A percentile compares a stretch with the other conserved stretches of the same genome.
phyloP scores from a whole-genome alignment of 1,140 invertebrate species.

The Pogonomyrmex barbatus region DNA sequence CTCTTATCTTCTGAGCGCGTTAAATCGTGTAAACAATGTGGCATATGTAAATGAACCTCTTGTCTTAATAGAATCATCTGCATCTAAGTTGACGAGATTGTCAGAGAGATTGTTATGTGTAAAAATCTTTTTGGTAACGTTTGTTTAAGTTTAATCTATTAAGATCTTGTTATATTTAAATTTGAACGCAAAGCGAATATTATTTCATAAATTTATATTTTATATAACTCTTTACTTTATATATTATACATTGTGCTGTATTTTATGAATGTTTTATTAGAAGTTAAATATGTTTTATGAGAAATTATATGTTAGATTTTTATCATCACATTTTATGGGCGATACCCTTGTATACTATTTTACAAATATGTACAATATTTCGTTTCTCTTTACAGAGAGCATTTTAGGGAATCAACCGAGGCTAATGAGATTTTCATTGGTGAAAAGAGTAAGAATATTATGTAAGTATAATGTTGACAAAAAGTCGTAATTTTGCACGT shows the following conservation, averaged over 20 bases:
- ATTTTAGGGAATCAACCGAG: neutral
- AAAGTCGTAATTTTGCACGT: constrained; percentile 41
- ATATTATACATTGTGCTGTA: neutral
- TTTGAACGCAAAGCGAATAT: neutral
- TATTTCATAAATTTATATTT: neutral
- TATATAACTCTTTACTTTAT: neutral
- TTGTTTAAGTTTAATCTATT: neutral
- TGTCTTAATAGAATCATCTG: neutral
- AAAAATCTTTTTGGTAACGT: neutral
- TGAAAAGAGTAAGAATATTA: constrained; percentile 7
- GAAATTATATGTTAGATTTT: neutral
- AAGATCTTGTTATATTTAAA: constrained; percentile 2
- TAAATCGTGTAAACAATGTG: neutral
- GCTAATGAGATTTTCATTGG: neutral
- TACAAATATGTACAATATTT: neutral
- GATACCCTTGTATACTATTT: neutral
- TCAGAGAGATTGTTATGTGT: neutral
- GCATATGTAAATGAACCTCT: neutral
- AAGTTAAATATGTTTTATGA: neutral
- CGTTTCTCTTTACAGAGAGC: neutral
- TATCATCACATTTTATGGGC: neutral
- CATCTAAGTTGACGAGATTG: neutral
- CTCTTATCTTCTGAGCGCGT: neutral
- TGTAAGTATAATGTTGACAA: constrained; percentile 18
- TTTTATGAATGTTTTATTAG: constrained; percentile 4